Base-by-base conservation (phyloP, 2,797 vertebrate genomes). In the Muscicapa comitata region DNA sequence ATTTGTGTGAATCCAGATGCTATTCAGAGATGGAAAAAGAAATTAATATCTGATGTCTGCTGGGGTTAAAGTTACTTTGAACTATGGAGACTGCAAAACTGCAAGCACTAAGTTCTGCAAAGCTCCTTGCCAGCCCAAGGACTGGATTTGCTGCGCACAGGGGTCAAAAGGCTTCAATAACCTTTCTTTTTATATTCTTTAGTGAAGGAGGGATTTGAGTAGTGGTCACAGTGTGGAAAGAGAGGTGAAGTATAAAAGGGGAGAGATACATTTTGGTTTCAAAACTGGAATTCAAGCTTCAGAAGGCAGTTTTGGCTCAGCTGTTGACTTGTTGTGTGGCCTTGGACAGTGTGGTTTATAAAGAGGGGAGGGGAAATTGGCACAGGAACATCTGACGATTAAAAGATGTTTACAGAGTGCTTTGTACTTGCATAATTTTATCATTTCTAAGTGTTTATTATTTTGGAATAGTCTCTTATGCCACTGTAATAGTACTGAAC, bases 371-470 rank as follows among this genome's bases (percentile, higher is more conserved):
- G 61, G 50, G 35, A 92, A 96, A 45, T 81, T 92, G 82, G 70
- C 78, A 78, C 40, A 73, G 66, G 31, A 92, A 83, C 47, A 65
- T 94, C 12, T 24, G 33, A 88, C 35, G 72, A 92, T 76, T 91
- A 86, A 90, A 89, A 86, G 47, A 72, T 91, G 47, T 94, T 96
- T 95, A 94, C 62, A 73, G 31, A 89, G 8, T 72, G 58, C 70
- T 96, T 93, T 91, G 73, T 86, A 73, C 72, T 95, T 83, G 48
- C 77, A 91, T 89, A 1, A 83, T 89, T 95, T 83, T 86, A 76
- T 89, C 42, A 87, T 91, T 93, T 82, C 47, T 38, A 89, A 95
- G 62, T 80, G 58, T 82, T 95, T 94, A 72, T 93, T 93, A 61
- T 93, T 94, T 92, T 65, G 38, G 50, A 54, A 37, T 87, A 77